phyloP scores from a whole-genome alignment of 2,113 vertebrate genomes.

The Seriola dumerili region DNA sequence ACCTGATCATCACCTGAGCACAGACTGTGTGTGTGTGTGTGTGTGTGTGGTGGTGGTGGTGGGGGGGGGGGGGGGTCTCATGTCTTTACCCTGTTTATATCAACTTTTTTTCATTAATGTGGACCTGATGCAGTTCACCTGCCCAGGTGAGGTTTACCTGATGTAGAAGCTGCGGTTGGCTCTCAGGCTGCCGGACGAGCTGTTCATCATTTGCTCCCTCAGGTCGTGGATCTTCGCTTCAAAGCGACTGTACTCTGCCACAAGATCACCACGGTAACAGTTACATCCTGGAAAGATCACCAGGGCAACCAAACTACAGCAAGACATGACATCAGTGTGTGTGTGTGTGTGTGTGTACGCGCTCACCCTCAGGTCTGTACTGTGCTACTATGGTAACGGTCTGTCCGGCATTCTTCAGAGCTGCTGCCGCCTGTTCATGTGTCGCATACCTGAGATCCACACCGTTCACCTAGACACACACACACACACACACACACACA shows the following conservation, averaged over 20 bases:
- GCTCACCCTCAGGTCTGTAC: constrained; percentile 76
- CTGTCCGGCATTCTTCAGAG: constrained; percentile 76
- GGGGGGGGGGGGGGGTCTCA: too few relatives aligned
- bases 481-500: background rate
- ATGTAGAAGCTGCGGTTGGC: constrained; percentile 89
- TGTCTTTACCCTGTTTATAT: too few relatives aligned
- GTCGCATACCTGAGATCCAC: constrained; percentile 77
- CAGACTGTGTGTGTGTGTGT: too few relatives aligned
- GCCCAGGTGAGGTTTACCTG: constrained; percentile 78
- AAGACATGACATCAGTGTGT: background rate
- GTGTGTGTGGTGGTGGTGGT: too few relatives aligned
- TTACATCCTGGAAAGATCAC: background rate
- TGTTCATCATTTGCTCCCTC: constrained; percentile 93
- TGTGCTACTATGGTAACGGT: constrained; percentile 74
- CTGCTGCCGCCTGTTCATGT: constrained; percentile 75
- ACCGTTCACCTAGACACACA: constrained; percentile 71
- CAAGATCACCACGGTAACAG: constrained; percentile 1
- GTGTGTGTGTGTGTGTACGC: background rate
- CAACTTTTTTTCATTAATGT: background rate
- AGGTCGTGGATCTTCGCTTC: constrained; percentile 91
- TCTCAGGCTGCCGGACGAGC: constrained; percentile 87
- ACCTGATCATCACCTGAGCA: background rate
- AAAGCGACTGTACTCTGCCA: constrained; percentile 90
- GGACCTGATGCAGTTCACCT: background rate
- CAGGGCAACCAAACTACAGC: background rate